These are phyloP conservation scores for Bombycilla garrulus DNA, from an alignment of 2,113 vertebrate species.

Conservation along the genomic window DNA sequence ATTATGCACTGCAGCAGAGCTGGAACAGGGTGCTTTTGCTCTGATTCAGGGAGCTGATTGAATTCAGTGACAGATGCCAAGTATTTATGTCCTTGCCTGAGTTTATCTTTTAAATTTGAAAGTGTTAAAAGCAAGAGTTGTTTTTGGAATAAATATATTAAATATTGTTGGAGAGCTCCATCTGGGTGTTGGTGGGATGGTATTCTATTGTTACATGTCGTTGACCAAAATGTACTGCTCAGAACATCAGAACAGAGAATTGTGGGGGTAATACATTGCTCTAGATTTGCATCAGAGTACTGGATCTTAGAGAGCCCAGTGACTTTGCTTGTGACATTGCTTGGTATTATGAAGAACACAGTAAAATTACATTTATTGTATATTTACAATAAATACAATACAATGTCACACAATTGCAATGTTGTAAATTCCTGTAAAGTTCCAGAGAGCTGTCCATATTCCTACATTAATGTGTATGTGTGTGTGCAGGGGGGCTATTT, in stretches of 20 bases:
- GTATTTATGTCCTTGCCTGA: constrained; percentile 33
- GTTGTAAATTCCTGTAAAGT: not conserved
- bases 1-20: not conserved
- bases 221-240: not conserved
- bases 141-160: not conserved
- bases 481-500: not conserved
- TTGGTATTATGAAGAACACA: not conserved
- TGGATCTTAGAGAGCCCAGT: not conserved
- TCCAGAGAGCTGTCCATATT: not conserved
- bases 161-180: not conserved
- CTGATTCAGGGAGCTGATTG: constrained; percentile 11
- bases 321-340: not conserved
- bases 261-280: not conserved
- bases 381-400: not conserved
- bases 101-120: constrained; percentile 52
- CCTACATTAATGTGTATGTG: not conserved
- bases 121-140: constrained; percentile 46
- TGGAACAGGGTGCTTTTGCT: constrained; percentile 15
- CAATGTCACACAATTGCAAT: not conserved
- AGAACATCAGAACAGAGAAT: not conserved
- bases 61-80: constrained; percentile 29
- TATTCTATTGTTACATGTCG: not conserved
- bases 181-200: not conserved
- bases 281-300: not conserved
- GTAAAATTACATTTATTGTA: not conserved